Evolutionary conservation across 2,797 vertebrate species (phyloP), one percentile per base, ranked within the genome.

Genomic region (Tarsius wallacei): DNA sequence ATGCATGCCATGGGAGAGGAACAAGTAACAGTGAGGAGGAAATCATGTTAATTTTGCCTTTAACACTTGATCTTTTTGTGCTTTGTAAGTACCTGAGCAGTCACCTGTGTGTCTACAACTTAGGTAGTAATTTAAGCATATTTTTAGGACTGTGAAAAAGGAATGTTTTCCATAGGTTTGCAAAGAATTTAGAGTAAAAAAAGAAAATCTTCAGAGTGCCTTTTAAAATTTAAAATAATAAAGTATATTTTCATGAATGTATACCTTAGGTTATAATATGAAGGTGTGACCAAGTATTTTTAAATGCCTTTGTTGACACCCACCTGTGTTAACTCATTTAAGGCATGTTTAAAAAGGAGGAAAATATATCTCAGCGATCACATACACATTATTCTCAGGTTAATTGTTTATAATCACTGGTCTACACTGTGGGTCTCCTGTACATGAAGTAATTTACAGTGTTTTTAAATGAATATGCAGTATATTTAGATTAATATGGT

Each of bases 1-100:
- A 96, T 36, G 55, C 97, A 98, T 2, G 63, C 97, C 97, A 98
- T 90, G 64, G 85, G 87, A 92, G 96, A 84, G 97, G 96, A 98
- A 76, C 95, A 96, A 87, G 96, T 90, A 96, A 94, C 96, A 97
- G 63, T 92, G 97, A 91, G 96, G 98, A 81, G 97, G 94, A 94
- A 97, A 95, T 98, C 96, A 97, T 66, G 7, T 73, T 90, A 16
- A 87, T 70, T 55, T 88, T 76, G 55, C n/a, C 63, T 91, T 94
- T 49, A 57, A 51, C 49, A 31, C 57, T 81, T 93, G 70, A 87
- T 97, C 85, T 93, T 95, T 63, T 93, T 96, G 77, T 85, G 91
- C 93, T 0, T 91, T 86, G 26, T 95, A 90, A 57, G 57, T 94
- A 88, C 42, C 14, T 94, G 77, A 96, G 93, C 71, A 92, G 77